A percentile compares a stretch with the other conserved stretches of the same genome.
phyloP scores from a whole-genome alignment of 2,888 invertebrate species.

The Agrotis exclamationis region DNA sequence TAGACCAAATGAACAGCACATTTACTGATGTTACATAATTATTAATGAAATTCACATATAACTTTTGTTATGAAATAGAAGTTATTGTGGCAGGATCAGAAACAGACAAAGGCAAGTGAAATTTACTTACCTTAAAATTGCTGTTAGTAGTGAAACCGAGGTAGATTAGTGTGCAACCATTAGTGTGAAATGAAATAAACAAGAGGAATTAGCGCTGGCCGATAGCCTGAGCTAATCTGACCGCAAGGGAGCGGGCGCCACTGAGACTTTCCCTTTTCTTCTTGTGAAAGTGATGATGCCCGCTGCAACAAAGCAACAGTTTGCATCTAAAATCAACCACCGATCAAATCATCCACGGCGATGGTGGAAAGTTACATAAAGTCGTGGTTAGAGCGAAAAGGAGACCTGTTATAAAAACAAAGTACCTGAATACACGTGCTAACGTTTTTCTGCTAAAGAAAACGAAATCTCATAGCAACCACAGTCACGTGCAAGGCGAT shows the following conservation, averaged over 20 bases:
- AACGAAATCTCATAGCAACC: conserved; percentile 73
- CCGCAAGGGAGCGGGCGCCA: conserved; percentile 89
- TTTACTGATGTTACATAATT: conserved; percentile 71
- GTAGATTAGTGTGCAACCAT: conserved; percentile 75
- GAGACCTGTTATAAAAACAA: conserved; percentile 33
- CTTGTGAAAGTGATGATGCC: conserved; percentile 90
- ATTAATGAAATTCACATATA: conserved; percentile 61
- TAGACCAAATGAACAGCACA: conserved; percentile 49
- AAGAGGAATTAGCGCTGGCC: conserved; percentile 86
- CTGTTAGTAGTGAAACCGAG: conserved; percentile 75
- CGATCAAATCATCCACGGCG: conserved; percentile 70
- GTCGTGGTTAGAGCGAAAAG: conserved; percentile 37
- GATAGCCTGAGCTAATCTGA: conserved; percentile 86
- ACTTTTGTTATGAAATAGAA: conserved; percentile 49
- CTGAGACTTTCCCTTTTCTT: conserved; percentile 88
- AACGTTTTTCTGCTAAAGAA: conserved; percentile 64
- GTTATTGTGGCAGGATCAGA: conserved; percentile 37
- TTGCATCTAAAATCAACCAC: conserved; percentile 81
- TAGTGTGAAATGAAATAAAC: conserved; percentile 85
- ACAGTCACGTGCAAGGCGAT: conserved; percentile 71
- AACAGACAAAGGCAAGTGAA: conserved; percentile 47
- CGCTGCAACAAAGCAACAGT: conserved; percentile 83
- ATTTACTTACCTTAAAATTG: conserved; percentile 64
- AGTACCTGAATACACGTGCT: conserved; percentile 48
- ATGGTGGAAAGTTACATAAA: conserved; percentile 60